Conservation (phyloP, 2,797 vertebrate genomes). For the Echiichthys vipera region DNA sequence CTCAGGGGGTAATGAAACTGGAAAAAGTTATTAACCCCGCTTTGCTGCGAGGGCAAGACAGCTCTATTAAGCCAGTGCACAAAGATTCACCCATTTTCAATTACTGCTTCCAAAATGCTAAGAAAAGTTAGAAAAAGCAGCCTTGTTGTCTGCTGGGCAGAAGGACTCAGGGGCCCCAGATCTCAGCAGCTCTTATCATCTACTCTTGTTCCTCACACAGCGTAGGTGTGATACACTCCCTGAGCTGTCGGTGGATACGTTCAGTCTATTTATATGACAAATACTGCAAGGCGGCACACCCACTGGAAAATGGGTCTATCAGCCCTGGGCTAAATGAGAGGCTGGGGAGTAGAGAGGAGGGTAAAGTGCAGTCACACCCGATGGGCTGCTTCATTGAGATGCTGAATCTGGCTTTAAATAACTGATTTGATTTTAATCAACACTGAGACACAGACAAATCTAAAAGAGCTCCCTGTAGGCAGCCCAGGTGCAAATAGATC, state of each 20-base stretch:
- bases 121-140: slow-evolving; percentile 63
- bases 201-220: slow-evolving; percentile 64
- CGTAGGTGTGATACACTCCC: slow-evolving; percentile 43
- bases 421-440: slow-evolving; percentile 15
- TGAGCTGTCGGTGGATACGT: slow-evolving; percentile 68
- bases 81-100: slow-evolving; percentile 78
- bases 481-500: background rate
- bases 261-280: slow-evolving; percentile 67
- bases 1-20: slow-evolving; percentile 83
- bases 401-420: slow-evolving; percentile 6
- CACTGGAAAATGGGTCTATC: slow-evolving; percentile 49
- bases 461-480: background rate
- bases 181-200: slow-evolving; percentile 68
- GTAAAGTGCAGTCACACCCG: background rate
- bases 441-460: background rate
- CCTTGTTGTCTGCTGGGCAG: slow-evolving; percentile 62
- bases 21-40: slow-evolving; percentile 85
- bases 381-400: background rate
- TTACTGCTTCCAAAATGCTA: slow-evolving; percentile 64
- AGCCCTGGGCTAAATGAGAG: slow-evolving; percentile 46
- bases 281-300: slow-evolving; percentile 58
- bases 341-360: slow-evolving; percentile 14
- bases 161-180: slow-evolving; percentile 63
- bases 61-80: slow-evolving; percentile 79
- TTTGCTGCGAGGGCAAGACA: slow-evolving; percentile 70